Base-by-base conservation (phyloP, 2,797 vertebrate species). In the Discoglossus pictus region DNA sequence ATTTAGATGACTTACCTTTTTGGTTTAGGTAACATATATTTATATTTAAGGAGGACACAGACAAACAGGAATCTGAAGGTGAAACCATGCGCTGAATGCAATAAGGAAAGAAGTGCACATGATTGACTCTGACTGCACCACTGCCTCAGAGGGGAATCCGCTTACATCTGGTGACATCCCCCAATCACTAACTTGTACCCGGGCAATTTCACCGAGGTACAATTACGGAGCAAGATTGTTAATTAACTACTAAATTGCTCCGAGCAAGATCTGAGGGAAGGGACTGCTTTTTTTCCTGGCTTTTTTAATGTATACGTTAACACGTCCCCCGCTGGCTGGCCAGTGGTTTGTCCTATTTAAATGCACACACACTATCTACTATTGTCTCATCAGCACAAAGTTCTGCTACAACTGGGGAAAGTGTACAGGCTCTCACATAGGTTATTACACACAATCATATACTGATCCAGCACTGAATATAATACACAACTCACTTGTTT, bases 351-450 rank as follows among this genome's bases (percentile, higher is more conserved):
- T 75, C 73, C 89, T 86, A 82, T 83, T 89, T 90, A 88, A 88
- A 90, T 89, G 84, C 89, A 86, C 90, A 75, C 90, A 75, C 76
- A 76, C 76, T 86, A 79, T 89, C 82, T 81, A 89, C 90, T 90
- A 91, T 93, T 93, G 92, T 93, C 89, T 91, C 87, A 88, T 89
- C 89, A 86, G 88, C 85, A 86, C 88, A 88, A 93, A 94, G 92
- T 93, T 94, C 87, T 85, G 85, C 81, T 70, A 79, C 56, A 80
- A 81, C 80, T 84, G 76, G 87, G 84, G 67, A 80, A 75, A 84
- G 84, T 82, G 77, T 78, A 73, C 72, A 74, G 76, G 78, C 79
- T 82, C 80, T 74, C 67, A 52, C 56, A 13, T 54, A 40, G 65
- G 63, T 59, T 55, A 52, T 47, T 53, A 53, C 67, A 47, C 69